phyloP scores from a whole-genome alignment of 2,797 vertebrate genomes.

The Necrosyrtes monachus region DNA sequence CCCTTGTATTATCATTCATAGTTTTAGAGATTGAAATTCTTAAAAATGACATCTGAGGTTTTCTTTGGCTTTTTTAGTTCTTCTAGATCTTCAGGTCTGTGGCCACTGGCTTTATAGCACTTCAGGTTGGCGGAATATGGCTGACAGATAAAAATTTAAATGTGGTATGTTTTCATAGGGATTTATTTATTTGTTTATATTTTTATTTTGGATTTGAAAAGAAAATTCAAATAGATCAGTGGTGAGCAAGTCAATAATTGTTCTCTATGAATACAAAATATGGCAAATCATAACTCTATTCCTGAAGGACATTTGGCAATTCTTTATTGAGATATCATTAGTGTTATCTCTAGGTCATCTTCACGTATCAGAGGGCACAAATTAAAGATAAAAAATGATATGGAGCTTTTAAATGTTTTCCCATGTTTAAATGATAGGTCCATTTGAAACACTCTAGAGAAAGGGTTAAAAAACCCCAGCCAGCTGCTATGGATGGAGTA shows the following conservation, averaged over 20 bases:
- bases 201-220: not conserved
- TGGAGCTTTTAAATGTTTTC: not conserved
- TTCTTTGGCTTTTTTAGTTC: not conserved
- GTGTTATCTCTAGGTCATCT: not conserved
- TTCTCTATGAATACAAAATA: not conserved
- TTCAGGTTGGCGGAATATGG: not conserved
- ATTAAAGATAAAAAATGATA: not conserved
- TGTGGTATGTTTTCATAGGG: not conserved
- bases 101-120: not conserved
- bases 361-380: not conserved
- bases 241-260: not conserved
- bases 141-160: not conserved
- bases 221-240: not conserved
- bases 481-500: not conserved
- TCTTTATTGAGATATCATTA: not conserved
- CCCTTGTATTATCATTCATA: not conserved
- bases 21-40: not conserved
- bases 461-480: not conserved
- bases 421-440: not conserved
- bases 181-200: not conserved
- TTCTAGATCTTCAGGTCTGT: not conserved
- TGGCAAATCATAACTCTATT: not conserved
- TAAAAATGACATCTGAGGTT: not conserved
- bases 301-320: not conserved
- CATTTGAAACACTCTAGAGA: not conserved